phyloP scores from a whole-genome alignment of 2,113 vertebrate genomes.

The Paradisaea rubra region DNA sequence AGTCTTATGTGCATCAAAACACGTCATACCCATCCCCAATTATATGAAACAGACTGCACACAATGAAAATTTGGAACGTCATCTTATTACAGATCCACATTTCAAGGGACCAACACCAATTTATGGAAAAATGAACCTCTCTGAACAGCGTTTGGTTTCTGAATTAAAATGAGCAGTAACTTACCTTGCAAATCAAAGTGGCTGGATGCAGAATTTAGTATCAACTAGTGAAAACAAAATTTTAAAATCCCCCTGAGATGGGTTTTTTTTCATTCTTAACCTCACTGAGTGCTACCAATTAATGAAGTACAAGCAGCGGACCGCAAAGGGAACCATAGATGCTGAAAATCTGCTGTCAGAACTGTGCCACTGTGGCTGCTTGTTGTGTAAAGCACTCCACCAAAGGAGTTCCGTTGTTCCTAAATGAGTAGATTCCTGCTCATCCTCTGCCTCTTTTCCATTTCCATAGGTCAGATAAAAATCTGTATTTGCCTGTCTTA shows the following conservation, averaged over 20 bases:
- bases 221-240: not conserved
- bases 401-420: not conserved
- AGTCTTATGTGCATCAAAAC: not conserved
- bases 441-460: not conserved
- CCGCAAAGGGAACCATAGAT: not conserved
- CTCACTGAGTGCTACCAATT: not conserved
- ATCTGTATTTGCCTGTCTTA: not conserved
- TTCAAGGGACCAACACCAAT: not conserved
- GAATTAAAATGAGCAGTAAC: not conserved
- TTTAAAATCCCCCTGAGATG: not conserved
- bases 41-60: not conserved
- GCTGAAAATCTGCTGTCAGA: not conserved
- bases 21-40: not conserved
- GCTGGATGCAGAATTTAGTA: not conserved
- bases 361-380: not conserved
- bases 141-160: not conserved
- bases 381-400: not conserved
- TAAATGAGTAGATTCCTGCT: not conserved
- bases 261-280: not conserved
- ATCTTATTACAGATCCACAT: not conserved
- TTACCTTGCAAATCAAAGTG: not conserved
- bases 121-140: not conserved
- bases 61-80: not conserved
- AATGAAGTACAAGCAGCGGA: not conserved
- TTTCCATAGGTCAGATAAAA: not conserved